A percentile compares a stretch with the other conserved stretches of the same genome.
Evolutionary conservation across 2,113 vertebrate genomes (phyloP).

Genomic region (Trichomycterus rosablanca): DNA sequence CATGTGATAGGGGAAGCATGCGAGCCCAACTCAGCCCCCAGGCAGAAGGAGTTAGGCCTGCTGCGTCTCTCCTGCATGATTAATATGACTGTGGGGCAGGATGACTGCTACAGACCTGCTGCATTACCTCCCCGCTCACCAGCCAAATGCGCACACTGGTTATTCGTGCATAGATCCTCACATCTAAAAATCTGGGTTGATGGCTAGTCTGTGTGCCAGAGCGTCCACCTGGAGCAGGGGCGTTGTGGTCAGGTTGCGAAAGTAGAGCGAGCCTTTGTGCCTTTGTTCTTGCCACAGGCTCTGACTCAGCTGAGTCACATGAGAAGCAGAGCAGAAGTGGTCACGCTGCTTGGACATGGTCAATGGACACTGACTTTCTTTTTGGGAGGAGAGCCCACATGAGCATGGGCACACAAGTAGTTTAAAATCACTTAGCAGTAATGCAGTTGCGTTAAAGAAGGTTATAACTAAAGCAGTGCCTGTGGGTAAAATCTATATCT

Average conservation of each 20-base stretch:
- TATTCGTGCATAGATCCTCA: constrained; percentile 20
- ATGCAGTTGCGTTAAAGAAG: no score
- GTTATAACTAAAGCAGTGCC: no score
- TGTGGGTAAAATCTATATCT: no score
- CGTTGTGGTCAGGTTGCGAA: constrained; percentile 33
- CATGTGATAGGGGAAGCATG: constrained; percentile 88
- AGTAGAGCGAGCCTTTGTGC: constrained; percentile 45
- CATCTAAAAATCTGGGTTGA: constrained; percentile 48
- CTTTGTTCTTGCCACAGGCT: constrained; percentile 45
- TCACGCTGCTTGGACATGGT: constrained; percentile 39
- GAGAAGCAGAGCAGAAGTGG: constrained; percentile 36
- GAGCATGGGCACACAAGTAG: constrained; percentile 3
- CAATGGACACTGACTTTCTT: constrained; percentile 36
- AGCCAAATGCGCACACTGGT: constrained; percentile 43
- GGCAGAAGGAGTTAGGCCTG: constrained; percentile 86
- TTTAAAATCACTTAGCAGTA: no score
- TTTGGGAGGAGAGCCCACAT: constrained; percentile 7
- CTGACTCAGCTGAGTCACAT: constrained; percentile 40
- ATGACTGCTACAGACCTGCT: constrained; percentile 78
- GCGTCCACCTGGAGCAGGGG: constrained; percentile 46
- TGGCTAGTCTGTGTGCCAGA: constrained; percentile 35
- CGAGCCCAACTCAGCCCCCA: constrained; percentile 80
- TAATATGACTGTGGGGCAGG: constrained; percentile 93
- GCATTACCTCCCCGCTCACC: constrained; percentile 72
- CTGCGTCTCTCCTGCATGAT: constrained; percentile 94